Percentiles rank a stretch among this genome's conserved stretches.
Evolutionary conservation across 2,888 invertebrate genomes (phyloP).

Genomic region (Xestoiulus laeticollis): DNA sequence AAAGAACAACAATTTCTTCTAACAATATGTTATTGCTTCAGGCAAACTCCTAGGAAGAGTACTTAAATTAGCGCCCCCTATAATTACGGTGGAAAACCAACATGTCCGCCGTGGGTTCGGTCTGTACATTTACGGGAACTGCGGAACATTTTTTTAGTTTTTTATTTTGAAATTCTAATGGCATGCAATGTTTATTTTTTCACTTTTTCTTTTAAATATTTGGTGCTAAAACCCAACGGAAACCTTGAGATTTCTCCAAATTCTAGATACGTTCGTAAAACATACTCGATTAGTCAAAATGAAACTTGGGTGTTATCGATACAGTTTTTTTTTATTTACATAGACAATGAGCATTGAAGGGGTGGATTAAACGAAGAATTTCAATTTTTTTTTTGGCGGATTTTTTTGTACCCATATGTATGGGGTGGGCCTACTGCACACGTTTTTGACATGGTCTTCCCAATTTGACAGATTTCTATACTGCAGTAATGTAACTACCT

Average conservation of each 20-base stretch:
- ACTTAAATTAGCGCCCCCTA: constrained; percentile 20
- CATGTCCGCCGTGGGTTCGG: not conserved
- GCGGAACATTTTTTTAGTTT: constrained; percentile 12
- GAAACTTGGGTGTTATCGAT: constrained; percentile 21
- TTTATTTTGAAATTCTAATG: constrained; percentile 40
- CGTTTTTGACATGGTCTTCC: no score
- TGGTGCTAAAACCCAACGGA: not conserved
- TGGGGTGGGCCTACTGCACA: no score
- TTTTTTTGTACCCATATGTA: no score
- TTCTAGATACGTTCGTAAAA: constrained; percentile 15
- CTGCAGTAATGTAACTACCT: no score
- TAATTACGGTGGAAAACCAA: constrained; percentile 15
- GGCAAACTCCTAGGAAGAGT: constrained; percentile 45
- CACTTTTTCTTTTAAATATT: not conserved
- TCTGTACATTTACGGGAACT: constrained; percentile 36
- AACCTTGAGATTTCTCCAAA: constrained; percentile 34
- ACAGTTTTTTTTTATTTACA: constrained; percentile 21
- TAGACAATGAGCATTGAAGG: constrained; percentile 35
- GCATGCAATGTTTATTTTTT: not conserved
- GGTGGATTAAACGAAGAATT: constrained; percentile 5
- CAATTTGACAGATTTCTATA: no score
- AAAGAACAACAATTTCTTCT: constrained; percentile 44
- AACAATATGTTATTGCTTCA: constrained; percentile 47
- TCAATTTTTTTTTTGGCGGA: not conserved
- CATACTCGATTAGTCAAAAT: constrained; percentile 10